phyloP scores from a whole-genome alignment of 2,888 invertebrate genomes.

The Calliphora vomitoria region DNA sequence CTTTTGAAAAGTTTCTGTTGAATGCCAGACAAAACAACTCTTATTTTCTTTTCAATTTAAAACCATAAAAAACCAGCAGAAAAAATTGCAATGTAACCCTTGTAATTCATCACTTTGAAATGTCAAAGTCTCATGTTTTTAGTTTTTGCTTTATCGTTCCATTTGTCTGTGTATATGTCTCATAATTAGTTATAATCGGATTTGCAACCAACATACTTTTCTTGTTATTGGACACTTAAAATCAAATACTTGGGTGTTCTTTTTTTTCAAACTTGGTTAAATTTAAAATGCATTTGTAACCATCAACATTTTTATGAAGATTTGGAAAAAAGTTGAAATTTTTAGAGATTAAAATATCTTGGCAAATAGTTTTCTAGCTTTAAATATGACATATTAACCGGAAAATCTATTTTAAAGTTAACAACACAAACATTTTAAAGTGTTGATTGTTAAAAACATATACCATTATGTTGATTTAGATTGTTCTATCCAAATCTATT shows the following conservation, averaged over 20 bases:
- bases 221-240: conserved; percentile 54
- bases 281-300: too few species aligned
- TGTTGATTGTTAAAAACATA: too few species aligned
- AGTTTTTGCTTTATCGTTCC: conserved; percentile 11
- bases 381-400: too few species aligned
- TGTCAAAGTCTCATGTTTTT: conserved; percentile 46
- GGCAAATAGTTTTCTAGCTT: too few species aligned
- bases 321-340: too few species aligned
- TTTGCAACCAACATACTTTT: conserved; percentile 55
- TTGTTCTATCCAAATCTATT: too few species aligned
- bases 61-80: background rate
- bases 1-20: background rate
- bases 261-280: too few species aligned
- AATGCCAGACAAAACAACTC: background rate
- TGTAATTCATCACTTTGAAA: conserved; percentile 49
- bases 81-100: background rate
- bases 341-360: too few species aligned
- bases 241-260: background rate
- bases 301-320: too few species aligned
- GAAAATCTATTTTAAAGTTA: too few species aligned
- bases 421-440: too few species aligned
- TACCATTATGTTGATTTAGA: too few species aligned
- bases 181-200: conserved; percentile 73
- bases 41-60: background rate
- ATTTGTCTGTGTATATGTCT: conserved; percentile 25